These are phyloP conservation scores for Elachura formosa DNA, from an alignment of 2,113 vertebrate genomes.

Conservation along the genomic window DNA sequence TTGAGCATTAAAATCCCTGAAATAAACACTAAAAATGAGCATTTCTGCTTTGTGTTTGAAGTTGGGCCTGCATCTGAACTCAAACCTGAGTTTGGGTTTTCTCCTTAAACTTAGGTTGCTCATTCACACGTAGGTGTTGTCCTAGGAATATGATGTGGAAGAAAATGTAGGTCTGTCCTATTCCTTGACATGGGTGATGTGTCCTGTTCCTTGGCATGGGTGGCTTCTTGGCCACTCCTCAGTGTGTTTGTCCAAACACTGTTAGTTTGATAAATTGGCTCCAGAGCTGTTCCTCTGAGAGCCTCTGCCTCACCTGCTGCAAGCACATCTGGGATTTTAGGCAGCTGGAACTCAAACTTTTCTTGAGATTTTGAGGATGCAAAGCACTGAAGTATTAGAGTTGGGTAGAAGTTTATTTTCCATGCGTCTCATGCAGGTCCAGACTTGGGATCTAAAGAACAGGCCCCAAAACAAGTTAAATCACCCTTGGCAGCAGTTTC, in stretches of 20 bases:
- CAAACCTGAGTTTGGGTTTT: background rate
- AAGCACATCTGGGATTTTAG: background rate
- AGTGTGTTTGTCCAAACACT: background rate
- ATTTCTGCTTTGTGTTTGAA: background rate
- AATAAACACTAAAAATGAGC: background rate
- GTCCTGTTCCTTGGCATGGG: background rate
- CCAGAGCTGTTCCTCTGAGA: background rate
- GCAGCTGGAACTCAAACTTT: background rate
- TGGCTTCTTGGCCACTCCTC: background rate
- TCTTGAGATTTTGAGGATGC: background rate
- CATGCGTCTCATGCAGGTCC: rapidly evolving
- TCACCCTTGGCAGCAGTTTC: background rate
- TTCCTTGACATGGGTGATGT: background rate
- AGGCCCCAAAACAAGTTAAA: background rate
- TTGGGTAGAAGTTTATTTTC: background rate
- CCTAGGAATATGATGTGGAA: background rate
- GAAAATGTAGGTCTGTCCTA: background rate
- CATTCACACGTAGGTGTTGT: background rate
- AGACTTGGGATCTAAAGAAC: background rate
- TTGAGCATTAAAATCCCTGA: background rate
- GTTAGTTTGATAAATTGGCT: background rate
- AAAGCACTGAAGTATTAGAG: background rate
- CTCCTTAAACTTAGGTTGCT: background rate
- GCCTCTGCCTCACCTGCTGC: background rate
- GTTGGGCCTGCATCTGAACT: background rate